Base-by-base conservation (phyloP, 2,113 vertebrate genomes). In the Cyprichromis sp. region DNA sequence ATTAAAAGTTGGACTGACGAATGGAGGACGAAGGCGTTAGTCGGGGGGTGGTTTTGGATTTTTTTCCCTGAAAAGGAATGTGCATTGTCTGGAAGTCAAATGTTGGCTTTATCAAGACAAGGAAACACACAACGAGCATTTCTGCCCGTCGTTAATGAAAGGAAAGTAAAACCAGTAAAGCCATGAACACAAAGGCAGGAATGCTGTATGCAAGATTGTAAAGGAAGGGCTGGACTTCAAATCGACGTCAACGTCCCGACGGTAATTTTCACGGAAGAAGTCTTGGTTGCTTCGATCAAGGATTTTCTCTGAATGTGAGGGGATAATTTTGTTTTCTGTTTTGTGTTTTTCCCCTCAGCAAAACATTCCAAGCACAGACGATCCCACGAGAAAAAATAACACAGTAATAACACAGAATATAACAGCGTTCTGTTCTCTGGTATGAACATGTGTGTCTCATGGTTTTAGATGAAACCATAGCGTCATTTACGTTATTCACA, bases 311-410 rank as follows among this genome's bases (percentile, higher is more conserved):
- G 86, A 16, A 91, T 93, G 90, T 88, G 83, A 84, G 38, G 45
- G 34, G 57, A 71, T 34, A 6, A 47, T 55, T 40, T 71, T 26
- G 2, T 34, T 80, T 53, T 80, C 7, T 31, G 31, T 57, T 86
- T 86, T 52, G 52, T 26, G 45, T 88, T 73, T 82, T 82, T 47
- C 31, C 82, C 52, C 83, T 81, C 68, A 84, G 13, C 11, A 31
- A 88, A 71, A 89, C 85, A 82, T 93, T 91, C 87, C 82, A 85
- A 81, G 87, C 85, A 86, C 87, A 87, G 61, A 84, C 7, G 53
- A 85, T 26, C 42, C 45, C 47, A 24, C 21, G 16, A 76, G 26
- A 47, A 57, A 57, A 82, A 12, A 59, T 6, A 21, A 47, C 8
- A 12, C 55, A 0, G 26, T 55, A 53, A 29, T 26, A 31, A 80